phyloP scores from a whole-genome alignment of 2,888 invertebrate species.

The Athalia rosae region DNA sequence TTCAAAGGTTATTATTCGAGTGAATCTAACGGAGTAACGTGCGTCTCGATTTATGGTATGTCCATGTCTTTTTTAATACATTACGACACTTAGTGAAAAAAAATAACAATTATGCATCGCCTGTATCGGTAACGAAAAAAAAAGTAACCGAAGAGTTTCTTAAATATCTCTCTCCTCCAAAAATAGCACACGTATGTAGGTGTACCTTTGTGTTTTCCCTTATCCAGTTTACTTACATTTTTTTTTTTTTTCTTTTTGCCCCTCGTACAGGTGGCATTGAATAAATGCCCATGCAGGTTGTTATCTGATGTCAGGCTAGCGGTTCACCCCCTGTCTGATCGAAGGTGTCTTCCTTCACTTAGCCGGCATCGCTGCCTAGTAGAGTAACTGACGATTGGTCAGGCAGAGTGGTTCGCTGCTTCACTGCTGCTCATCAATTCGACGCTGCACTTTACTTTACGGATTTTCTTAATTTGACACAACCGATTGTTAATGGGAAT shows the following conservation, averaged over 20 bases:
- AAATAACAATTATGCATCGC: too few relatives aligned
- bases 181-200: background rate
- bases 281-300: slow-evolving; percentile 6
- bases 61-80: too few relatives aligned
- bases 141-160: too few relatives aligned
- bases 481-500: background rate
- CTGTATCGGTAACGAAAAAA: too few relatives aligned
- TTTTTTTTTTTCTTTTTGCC: background rate
- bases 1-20: too few relatives aligned
- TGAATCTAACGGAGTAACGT: too few relatives aligned
- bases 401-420: slow-evolving; percentile 18
- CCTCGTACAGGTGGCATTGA: background rate
- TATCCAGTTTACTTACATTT: background rate
- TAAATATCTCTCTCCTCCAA: too few relatives aligned
- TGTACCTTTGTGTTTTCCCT: background rate
- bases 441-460: background rate
- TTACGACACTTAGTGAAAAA: too few relatives aligned
- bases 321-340: slow-evolving; percentile 29
- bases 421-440: slow-evolving; percentile 2
- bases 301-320: slow-evolving; percentile 38
- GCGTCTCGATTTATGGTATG: too few relatives aligned
- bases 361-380: slow-evolving; percentile 17
- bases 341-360: slow-evolving; percentile 42
- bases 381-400: slow-evolving; percentile 38
- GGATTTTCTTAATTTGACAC: background rate